Evolutionary conservation across 2,113 vertebrate genomes (phyloP).

Genomic region (Passer montanus): DNA sequence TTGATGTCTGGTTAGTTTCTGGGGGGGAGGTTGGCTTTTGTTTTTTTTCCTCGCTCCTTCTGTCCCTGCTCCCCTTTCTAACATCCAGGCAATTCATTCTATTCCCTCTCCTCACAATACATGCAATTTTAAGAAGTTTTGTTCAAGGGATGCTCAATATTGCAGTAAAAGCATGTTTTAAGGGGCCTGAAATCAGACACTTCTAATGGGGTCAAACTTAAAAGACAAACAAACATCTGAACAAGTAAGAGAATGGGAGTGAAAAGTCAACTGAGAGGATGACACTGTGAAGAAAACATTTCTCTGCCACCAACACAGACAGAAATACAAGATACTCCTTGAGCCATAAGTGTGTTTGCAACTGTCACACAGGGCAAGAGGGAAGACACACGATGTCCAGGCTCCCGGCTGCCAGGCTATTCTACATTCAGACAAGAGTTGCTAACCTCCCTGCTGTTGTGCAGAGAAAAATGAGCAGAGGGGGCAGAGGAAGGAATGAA

Average conservation of each 20-base stretch:
- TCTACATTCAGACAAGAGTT: conserved; percentile 14
- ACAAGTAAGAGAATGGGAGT: neutral
- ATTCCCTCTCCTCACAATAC: neutral
- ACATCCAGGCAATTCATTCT: neutral
- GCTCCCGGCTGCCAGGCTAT: neutral
- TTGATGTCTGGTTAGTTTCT: conserved; percentile 22
- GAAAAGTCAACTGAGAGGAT: neutral
- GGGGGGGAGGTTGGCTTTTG: neutral
- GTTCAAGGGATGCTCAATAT: neutral
- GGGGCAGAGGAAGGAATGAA: neutral
- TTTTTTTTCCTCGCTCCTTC: neutral
- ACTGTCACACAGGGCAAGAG: neutral
- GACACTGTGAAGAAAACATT: conserved; percentile 40
- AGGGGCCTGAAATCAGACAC: neutral
- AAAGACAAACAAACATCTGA: neutral
- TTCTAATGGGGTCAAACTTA: neutral
- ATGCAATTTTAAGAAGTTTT: neutral
- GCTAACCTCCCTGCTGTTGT: neutral
- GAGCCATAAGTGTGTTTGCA: neutral
- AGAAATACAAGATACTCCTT: neutral
- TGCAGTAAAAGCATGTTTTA: neutral
- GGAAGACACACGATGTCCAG: neutral
- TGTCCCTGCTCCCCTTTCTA: neutral
- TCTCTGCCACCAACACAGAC: neutral
- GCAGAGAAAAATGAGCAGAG: neutral